phyloP scores from a whole-genome alignment of 2,888 invertebrate species.

The Sinodicranocentrus sp. region DNA sequence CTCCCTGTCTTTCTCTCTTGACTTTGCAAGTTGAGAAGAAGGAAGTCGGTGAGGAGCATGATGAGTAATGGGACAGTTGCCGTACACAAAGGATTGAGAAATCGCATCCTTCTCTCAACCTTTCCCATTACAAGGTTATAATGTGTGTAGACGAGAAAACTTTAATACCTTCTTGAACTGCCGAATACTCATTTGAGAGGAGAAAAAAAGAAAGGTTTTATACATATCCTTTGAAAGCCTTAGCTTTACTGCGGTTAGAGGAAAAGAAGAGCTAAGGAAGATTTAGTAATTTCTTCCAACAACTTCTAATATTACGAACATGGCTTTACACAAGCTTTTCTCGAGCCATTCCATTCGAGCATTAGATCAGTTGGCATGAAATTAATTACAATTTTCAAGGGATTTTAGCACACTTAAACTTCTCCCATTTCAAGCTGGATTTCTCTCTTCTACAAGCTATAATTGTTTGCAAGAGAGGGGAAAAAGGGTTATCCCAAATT shows the following conservation, averaged over 20 bases:
- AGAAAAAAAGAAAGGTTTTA: constrained; percentile 1
- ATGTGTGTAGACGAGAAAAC: background rate
- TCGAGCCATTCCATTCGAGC: constrained; percentile 19
- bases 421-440: constrained; percentile 52
- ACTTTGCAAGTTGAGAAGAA: constrained; percentile 39
- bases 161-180: background rate
- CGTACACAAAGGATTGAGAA: constrained; percentile 61
- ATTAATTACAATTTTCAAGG: constrained; percentile 65
- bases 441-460: constrained; percentile 48
- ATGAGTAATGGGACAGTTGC: constrained; percentile 64
- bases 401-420: constrained; percentile 60
- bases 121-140: background rate
- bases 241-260: background rate
- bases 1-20: constrained; percentile 37
- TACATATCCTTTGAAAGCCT: too few relatives aligned
- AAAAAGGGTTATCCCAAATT: background rate
- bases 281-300: constrained; percentile 62
- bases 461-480: constrained; percentile 44
- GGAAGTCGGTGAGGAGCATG: constrained; percentile 45
- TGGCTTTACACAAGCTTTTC: constrained; percentile 6
- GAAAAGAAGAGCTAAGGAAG: constrained; percentile 44
- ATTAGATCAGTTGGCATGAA: constrained; percentile 62
- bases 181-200: background rate
- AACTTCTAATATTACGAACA: constrained; percentile 58
- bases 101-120: constrained; percentile 31